These are phyloP conservation scores for Abrostola tripartita DNA, from an alignment of 2,888 invertebrate genomes.

Conservation along the genomic window DNA sequence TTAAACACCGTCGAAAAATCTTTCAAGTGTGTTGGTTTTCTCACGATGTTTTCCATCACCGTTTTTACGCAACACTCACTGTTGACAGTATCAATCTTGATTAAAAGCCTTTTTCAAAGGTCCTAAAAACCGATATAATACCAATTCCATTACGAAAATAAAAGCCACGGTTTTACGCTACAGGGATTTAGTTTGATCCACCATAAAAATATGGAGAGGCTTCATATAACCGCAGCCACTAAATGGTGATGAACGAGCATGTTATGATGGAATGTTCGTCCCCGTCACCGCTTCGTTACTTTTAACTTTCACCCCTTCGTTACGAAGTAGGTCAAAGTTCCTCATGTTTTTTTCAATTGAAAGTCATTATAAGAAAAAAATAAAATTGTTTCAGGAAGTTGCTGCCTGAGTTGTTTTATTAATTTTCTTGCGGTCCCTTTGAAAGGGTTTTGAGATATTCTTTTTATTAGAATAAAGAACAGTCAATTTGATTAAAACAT, in stretches of 20 bases:
- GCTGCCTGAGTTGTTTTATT: constrained; percentile 33
- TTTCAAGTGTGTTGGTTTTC: no score
- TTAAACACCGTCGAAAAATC: no score
- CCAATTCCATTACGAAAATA: background rate
- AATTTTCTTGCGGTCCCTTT: constrained; percentile 9
- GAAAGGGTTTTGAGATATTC: constrained; percentile 12
- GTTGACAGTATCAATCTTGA: background rate
- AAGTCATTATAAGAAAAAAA: constrained; percentile 35
- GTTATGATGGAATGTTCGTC: constrained; percentile 23
- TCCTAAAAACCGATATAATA: background rate
- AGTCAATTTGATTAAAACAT: no score
- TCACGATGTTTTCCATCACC: no score
- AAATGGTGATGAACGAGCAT: constrained; percentile 39
- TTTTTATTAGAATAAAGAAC: background rate
- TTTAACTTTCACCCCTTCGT: constrained; percentile 29
- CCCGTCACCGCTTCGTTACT: constrained; percentile 38
- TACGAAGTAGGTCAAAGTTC: constrained; percentile 35
- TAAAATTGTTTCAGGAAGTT: constrained; percentile 31
- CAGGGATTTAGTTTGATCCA: constrained; percentile 13
- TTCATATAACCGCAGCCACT: constrained; percentile 36
- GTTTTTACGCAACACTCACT: no score
- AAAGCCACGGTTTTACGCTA: background rate
- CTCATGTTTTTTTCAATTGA: constrained; percentile 30
- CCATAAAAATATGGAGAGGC: constrained; percentile 25
- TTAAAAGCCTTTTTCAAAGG: background rate